These are phyloP conservation scores for Acropora tenuis DNA, from an alignment of 64 coral and sea anemone genomes.

Conservation along the genomic window DNA sequence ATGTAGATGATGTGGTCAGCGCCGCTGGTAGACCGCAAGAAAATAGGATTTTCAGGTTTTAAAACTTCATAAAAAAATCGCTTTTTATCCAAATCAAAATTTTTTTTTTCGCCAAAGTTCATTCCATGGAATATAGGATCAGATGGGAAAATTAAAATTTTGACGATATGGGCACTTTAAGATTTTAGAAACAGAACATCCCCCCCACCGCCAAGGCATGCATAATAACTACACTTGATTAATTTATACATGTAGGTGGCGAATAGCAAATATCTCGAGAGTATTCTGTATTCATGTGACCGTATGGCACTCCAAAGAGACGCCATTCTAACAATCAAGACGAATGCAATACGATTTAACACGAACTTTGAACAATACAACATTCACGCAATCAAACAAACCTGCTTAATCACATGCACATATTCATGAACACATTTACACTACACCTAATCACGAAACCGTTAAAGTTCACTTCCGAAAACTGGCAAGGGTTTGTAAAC, in stretches of 20 bases:
- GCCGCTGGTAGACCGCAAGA: too few relatives aligned
- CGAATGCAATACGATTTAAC: neutral
- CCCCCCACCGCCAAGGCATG: too few relatives aligned
- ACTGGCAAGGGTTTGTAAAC: neutral
- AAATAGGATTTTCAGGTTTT: too few relatives aligned
- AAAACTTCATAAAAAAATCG: too few relatives aligned
- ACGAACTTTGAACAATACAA: constrained; percentile 8
- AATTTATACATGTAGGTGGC: neutral
- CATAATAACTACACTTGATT: too few relatives aligned
- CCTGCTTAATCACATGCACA: constrained; percentile 18
- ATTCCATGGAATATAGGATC: too few relatives aligned
- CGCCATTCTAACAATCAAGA: constrained; percentile 11
- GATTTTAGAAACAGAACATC: too few relatives aligned
- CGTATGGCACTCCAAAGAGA: neutral
- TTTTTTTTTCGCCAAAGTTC: too few relatives aligned
- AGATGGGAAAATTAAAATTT: too few relatives aligned
- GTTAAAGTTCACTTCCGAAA: neutral
- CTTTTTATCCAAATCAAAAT: too few relatives aligned
- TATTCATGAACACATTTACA: neutral
- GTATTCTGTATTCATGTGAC: constrained; percentile 7
- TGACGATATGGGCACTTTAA: too few relatives aligned
- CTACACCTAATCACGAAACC: neutral
- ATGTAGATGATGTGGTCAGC: too few relatives aligned
- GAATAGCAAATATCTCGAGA: neutral
- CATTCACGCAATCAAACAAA: neutral